Evolutionary conservation across 2,113 vertebrate genomes (phyloP).

Genomic region (Daphoenositta chrysoptera): DNA sequence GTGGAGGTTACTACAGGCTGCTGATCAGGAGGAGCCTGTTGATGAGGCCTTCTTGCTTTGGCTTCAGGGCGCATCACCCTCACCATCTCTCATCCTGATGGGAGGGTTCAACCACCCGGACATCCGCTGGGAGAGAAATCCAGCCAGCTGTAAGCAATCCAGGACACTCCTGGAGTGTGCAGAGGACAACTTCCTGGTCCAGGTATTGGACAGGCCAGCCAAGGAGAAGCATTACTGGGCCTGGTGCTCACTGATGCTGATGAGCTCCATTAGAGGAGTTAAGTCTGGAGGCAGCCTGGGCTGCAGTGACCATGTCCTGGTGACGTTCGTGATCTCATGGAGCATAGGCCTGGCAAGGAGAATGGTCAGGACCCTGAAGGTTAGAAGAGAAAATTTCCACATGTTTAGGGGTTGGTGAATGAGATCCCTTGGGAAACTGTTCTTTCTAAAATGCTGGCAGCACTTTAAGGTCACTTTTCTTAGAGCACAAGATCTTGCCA

Average conservation of each 20-base stretch:
- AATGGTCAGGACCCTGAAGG: neutral
- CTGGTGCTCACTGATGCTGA: neutral
- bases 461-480: neutral
- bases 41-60: neutral
- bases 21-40: neutral
- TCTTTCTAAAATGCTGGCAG: neutral
- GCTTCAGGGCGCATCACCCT: neutral
- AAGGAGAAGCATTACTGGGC: neutral
- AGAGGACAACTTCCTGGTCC: neutral
- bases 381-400: accelerated
- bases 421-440: neutral
- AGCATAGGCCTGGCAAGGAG: accelerated
- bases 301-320: neutral
- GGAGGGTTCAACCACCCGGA: neutral
- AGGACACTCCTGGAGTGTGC: neutral
- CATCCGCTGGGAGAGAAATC: neutral
- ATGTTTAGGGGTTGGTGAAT: neutral
- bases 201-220: neutral
- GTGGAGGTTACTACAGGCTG: neutral
- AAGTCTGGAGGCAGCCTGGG: neutral
- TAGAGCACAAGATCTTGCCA: too few relatives aligned
- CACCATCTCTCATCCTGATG: neutral
- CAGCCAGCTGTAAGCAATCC: neutral
- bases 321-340: neutral
- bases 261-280: neutral